Base-by-base conservation (phyloP, 1,140 invertebrate genomes). In the Orchesella cincta region DNA sequence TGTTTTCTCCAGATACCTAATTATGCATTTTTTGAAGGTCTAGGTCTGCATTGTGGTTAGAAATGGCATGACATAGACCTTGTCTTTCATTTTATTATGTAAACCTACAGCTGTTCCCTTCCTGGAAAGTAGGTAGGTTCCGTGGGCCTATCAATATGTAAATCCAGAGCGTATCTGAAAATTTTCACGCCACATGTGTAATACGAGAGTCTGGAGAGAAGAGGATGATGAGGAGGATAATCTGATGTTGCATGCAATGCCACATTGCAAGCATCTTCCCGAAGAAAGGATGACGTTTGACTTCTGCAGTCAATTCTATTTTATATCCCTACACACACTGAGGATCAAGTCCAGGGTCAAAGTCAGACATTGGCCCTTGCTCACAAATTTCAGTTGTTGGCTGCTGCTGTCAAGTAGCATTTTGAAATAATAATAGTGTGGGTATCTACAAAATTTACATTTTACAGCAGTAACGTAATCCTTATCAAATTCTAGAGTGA, bases 121-220 rank as follows among this genome's bases (percentile, higher is more conserved):
- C 5, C 5, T 57, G 8, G 3, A 23, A 57, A 57, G 23, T 57
- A 57, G n/a, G n/a, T n/a, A n/a, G n/a, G n/a, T n/a, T n/a, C n/a
- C n/a, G 52, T 57, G 23, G 52, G 8, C 23, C 12, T 67, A 67
- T 67, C 62, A 33, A 67, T 67, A 67, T 33, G 62, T 29, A 67
- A 67, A 67, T 67, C 62, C 14, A 31, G 1, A 31, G 33, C 12
- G 62, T 12, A 31, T 26, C 1, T 16, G 23, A 67, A 33, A 29
- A 67, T 67, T 67, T 67, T 67, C 62, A 67, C 62, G 62, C 62
- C 62, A 67, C 62, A 67, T 67, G 62, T n/a, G n/a, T 23, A 67
- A 29, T 67, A 57, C 12, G 54, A 12, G 26, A 57, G 3, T 57
- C 39, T 46, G 39, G 39, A 46, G 39, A 46, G 20, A 46, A 46